These are phyloP conservation scores for Meriones psammophilus DNA, from an alignment of 2,797 vertebrate species.

Conservation along the genomic window DNA sequence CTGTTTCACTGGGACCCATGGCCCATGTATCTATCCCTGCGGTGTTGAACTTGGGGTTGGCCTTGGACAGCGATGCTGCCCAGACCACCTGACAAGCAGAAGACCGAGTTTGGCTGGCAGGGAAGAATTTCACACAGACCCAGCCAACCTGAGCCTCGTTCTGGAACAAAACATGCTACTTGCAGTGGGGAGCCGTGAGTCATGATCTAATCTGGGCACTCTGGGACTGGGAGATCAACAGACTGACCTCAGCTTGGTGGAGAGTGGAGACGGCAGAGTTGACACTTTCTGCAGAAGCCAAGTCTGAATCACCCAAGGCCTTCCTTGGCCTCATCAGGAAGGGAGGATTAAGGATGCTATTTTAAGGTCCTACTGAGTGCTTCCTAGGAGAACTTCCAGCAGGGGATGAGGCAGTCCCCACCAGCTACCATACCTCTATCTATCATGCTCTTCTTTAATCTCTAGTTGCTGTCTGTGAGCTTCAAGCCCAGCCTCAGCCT, in stretches of 20 bases:
- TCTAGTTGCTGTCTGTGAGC: fast-evolving
- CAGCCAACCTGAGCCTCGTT: constrained; percentile 19
- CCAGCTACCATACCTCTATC: neutral
- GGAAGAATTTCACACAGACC: constrained; percentile 61
- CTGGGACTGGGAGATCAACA: neutral
- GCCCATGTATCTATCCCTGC: neutral
- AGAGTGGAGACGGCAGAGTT: constrained; percentile 27
- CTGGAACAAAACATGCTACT: constrained; percentile 29
- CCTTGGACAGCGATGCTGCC: neutral
- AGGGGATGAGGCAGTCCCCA: neutral
- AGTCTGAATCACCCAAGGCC: neutral
- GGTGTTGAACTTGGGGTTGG: neutral
- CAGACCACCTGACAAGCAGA: neutral
- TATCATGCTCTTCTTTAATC: neutral
- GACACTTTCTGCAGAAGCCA: neutral
- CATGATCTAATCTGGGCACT: constrained; percentile 63
- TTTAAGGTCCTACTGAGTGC: constrained; percentile 77
- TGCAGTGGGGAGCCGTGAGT: constrained; percentile 51
- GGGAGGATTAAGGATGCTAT: constrained; percentile 79
- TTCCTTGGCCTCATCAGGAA: constrained; percentile 51
- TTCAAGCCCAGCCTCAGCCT: neutral
- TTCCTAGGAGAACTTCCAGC: constrained; percentile 64
- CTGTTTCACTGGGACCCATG: neutral
- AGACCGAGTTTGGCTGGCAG: neutral
- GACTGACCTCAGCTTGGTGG: constrained; percentile 31